phyloP scores from a whole-genome alignment of 2,888 invertebrate species.

The Allolobophora icterica region DNA sequence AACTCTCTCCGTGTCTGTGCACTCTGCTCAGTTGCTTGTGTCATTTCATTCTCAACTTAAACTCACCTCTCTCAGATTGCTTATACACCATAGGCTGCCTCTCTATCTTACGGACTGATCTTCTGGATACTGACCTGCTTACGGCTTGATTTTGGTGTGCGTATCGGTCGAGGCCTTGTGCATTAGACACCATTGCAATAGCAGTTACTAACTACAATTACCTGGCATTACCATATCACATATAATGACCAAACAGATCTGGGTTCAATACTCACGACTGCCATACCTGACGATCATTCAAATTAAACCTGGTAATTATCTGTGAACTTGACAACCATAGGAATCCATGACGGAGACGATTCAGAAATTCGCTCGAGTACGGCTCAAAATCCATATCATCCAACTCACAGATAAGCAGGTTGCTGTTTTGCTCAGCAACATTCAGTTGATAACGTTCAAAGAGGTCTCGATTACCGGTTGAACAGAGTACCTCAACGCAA shows the following conservation, averaged over 20 bases:
- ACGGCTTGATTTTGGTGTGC: too few relatives aligned
- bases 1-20: too few relatives aligned
- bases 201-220: too few relatives aligned
- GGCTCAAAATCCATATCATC: slow-evolving; percentile 31
- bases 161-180: too few relatives aligned
- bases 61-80: too few relatives aligned
- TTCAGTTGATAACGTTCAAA: background rate
- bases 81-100: too few relatives aligned
- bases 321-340: background rate
- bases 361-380: slow-evolving; percentile 33
- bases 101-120: too few relatives aligned
- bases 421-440: background rate
- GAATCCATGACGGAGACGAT: slow-evolving; percentile 24
- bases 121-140: too few relatives aligned
- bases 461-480: slow-evolving; percentile 3
- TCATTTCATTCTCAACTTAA: too few relatives aligned
- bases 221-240: background rate
- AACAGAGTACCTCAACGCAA: slow-evolving; percentile 21
- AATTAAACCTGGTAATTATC: background rate
- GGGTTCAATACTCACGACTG: background rate
- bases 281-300: slow-evolving; percentile 23
- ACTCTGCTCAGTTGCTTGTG: too few relatives aligned
- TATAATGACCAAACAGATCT: background rate
- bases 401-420: background rate
- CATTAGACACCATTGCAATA: too few relatives aligned